Conservation (phyloP, 2,888 invertebrate genomes). For the Scaptomyza tumidula region DNA sequence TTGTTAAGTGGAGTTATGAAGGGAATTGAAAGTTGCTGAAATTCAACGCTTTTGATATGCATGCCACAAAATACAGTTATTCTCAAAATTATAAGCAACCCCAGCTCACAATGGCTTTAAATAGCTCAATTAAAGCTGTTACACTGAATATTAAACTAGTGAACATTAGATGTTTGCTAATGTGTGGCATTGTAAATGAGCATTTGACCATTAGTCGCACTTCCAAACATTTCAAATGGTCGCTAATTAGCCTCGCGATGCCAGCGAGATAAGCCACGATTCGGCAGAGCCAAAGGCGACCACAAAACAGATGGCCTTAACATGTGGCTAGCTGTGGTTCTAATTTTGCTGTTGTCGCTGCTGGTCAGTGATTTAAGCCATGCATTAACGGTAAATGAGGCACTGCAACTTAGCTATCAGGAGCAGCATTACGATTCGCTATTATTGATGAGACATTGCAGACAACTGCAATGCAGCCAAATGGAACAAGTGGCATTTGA, state of each 20-base stretch:
- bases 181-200: slow-evolving; percentile 7
- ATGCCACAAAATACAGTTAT: neutral
- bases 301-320: slow-evolving; percentile 23
- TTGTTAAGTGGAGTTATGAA: neutral
- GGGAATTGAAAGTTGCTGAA: no score
- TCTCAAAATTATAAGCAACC: neutral
- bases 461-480: slow-evolving; percentile 27
- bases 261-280: slow-evolving; percentile 13
- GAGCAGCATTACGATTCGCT: slow-evolving; percentile 40
- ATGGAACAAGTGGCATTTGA: slow-evolving; percentile 19
- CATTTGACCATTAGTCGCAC: slow-evolving; percentile 19
- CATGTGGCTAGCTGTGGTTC: slow-evolving; percentile 39
- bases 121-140: slow-evolving; percentile 11
- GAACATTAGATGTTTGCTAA: slow-evolving; percentile 1
- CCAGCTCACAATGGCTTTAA: slow-evolving; percentile 14
- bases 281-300: neutral
- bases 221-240: slow-evolving; percentile 6
- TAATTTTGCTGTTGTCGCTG: slow-evolving; percentile 20
- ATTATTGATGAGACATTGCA: slow-evolving; percentile 44
- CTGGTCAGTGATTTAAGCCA: slow-evolving; percentile 4
- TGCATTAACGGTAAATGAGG: slow-evolving; percentile 11
- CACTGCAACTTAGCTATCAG: slow-evolving; percentile 29
- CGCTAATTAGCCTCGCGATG: slow-evolving; percentile 32
- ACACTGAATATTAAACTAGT: neutral
- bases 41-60: no score